These are phyloP conservation scores for Oryzias sinensis DNA, from an alignment of 2,797 vertebrate species.

Conservation along the genomic window DNA sequence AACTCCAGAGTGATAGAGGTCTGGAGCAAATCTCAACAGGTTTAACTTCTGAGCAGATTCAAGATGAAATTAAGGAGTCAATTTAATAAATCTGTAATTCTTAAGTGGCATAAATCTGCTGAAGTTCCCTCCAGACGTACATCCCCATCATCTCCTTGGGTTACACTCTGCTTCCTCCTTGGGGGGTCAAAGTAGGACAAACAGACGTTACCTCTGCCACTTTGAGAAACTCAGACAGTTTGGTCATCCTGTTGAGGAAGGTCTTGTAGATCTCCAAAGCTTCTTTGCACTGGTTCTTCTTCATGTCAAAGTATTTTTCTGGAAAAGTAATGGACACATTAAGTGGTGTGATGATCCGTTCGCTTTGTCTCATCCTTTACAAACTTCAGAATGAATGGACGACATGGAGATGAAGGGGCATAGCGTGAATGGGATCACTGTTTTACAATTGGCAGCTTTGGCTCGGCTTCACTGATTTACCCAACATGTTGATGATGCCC, in stretches of 20 bases:
- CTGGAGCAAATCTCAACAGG: constrained; percentile 64
- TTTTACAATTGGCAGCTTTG: no score
- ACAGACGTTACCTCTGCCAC: constrained; percentile 89
- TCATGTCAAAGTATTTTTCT: constrained; percentile 99
- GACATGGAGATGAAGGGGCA: constrained; percentile 18
- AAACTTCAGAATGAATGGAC: constrained; percentile 36
- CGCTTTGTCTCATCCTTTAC: constrained; percentile 10
- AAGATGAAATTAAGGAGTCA: background rate
- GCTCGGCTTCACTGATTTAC: constrained; percentile 68
- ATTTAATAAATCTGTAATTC: constrained; percentile 4
- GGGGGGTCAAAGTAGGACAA: constrained; percentile 33
- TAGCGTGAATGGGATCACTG: no score
- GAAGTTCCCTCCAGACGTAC: constrained; percentile 61
- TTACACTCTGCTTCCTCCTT: constrained; percentile 19
- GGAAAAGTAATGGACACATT: constrained; percentile 7
- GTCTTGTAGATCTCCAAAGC: constrained; percentile 96
- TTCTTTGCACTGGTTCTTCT: constrained; percentile 95
- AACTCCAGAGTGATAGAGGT: constrained; percentile 29
- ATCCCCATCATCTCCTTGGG: constrained; percentile 35
- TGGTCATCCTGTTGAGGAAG: constrained; percentile 93
- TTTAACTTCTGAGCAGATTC: constrained; percentile 6
- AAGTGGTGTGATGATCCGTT: constrained; percentile 9
- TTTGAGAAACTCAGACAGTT: constrained; percentile 92
- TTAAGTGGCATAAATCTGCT: constrained; percentile 13
- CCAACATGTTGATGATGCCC: constrained; percentile 95